phyloP scores from a whole-genome alignment of 2,797 vertebrate species.

The Naso thynnoides region DNA sequence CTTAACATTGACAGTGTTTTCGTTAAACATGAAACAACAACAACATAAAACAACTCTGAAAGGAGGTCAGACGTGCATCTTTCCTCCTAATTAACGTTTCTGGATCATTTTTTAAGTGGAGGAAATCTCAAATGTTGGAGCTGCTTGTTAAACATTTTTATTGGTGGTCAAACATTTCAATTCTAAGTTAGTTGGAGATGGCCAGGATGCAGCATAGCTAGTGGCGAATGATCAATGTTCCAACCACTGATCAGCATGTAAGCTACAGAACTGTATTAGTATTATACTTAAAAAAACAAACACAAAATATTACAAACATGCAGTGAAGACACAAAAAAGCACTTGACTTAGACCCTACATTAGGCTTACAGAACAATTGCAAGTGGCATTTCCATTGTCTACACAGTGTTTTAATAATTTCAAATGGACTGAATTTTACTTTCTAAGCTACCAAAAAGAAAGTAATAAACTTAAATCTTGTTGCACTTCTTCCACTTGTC shows the following conservation, averaged over 20 bases:
- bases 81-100: too few species aligned
- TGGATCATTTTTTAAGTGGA: too few species aligned
- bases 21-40: too few species aligned
- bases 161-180: not conserved
- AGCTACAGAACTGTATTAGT: too few species aligned
- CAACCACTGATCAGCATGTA: too few species aligned
- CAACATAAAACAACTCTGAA: too few species aligned
- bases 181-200: not conserved
- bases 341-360: not conserved
- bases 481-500: not conserved
- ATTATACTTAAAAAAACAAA: not conserved
- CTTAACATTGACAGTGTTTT: too few species aligned
- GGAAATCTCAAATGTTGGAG: too few species aligned
- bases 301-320: not conserved
- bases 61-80: too few species aligned
- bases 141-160: not conserved
- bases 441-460: conserved; percentile 4
- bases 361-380: not conserved
- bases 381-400: conserved; percentile 14
- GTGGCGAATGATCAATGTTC: not conserved
- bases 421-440: not conserved
- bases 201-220: not conserved
- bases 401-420: not conserved
- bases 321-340: not conserved
- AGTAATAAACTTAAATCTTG: conserved; percentile 23